Conservation (phyloP, 2,888 invertebrate species). For the Yponomeuta cagnagella region DNA sequence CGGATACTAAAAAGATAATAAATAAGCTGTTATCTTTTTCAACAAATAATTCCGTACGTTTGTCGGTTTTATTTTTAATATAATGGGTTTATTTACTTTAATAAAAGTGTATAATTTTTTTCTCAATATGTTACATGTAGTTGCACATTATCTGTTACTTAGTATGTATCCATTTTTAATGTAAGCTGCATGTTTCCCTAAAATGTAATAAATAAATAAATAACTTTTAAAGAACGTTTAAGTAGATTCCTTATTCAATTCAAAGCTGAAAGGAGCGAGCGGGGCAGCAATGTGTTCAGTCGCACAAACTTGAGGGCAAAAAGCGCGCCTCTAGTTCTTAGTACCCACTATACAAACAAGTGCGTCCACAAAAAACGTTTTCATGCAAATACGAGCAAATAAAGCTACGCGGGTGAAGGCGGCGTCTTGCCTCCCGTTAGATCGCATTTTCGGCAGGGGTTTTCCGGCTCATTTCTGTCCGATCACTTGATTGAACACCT, state of each 20-base stretch:
- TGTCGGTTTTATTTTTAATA: too few relatives aligned
- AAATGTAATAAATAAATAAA: too few relatives aligned
- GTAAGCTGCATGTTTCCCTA: too few relatives aligned
- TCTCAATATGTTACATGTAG: too few relatives aligned
- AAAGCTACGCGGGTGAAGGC: conserved; percentile 50
- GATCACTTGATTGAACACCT: not conserved
- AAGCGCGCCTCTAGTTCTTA: conserved; percentile 47
- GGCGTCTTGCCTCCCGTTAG: conserved; percentile 56
- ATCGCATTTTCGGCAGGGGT: conserved; percentile 71
- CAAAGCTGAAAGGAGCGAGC: not conserved
- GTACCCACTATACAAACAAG: conserved; percentile 70
- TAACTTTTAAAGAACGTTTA: too few relatives aligned
- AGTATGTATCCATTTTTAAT: too few relatives aligned
- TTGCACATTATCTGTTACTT: too few relatives aligned
- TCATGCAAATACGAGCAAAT: conserved; percentile 74
- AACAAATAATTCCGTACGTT: too few relatives aligned
- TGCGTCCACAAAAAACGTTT: conserved; percentile 74
- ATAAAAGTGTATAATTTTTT: too few relatives aligned
- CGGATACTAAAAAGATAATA: too few relatives aligned
- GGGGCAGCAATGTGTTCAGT: not conserved
- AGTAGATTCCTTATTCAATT: not conserved
- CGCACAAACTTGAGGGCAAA: conserved; percentile 23
- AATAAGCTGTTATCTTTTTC: too few relatives aligned
- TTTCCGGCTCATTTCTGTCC: conserved; percentile 44
- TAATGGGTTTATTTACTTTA: too few relatives aligned